phyloP scores from a whole-genome alignment of 2,113 vertebrate genomes.

The Enhydra lutris region DNA sequence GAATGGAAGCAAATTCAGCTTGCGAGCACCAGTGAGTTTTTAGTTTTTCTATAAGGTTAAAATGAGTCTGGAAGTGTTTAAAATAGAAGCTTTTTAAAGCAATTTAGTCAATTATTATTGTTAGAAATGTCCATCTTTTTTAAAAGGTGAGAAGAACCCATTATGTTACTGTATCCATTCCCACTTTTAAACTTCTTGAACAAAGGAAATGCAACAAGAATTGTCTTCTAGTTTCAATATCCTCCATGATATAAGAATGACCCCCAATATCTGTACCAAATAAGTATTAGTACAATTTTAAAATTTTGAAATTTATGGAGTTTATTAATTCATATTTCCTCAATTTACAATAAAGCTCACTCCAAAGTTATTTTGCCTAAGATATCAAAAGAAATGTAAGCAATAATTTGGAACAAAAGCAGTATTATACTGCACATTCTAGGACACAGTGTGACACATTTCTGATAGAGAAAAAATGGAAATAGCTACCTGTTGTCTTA shows the following conservation, averaged over 20 bases:
- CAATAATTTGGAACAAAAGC: background rate
- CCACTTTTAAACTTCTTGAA: background rate
- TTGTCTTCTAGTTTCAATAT: background rate
- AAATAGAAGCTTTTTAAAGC: conserved; percentile 19
- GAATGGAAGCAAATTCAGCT: conserved; percentile 16
- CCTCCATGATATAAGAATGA: background rate
- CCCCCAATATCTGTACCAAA: background rate
- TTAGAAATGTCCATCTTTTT: background rate
- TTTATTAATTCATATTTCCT: background rate
- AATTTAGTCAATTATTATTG: conserved; percentile 8
- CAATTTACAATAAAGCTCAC: background rate
- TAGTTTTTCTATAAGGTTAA: background rate
- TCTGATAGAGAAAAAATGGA: background rate
- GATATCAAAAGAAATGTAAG: background rate
- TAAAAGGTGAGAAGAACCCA: background rate
- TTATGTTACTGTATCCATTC: background rate
- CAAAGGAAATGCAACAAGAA: background rate
- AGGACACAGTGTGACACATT: background rate
- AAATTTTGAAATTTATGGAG: background rate
- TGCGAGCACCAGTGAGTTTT: background rate
- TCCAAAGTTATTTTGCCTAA: background rate
- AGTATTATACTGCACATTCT: background rate
- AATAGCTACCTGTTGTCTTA: background rate
- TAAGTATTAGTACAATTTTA: background rate
- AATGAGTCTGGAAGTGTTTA: background rate